phyloP scores from a whole-genome alignment of 2,113 vertebrate species.

The Raja brachyura region DNA sequence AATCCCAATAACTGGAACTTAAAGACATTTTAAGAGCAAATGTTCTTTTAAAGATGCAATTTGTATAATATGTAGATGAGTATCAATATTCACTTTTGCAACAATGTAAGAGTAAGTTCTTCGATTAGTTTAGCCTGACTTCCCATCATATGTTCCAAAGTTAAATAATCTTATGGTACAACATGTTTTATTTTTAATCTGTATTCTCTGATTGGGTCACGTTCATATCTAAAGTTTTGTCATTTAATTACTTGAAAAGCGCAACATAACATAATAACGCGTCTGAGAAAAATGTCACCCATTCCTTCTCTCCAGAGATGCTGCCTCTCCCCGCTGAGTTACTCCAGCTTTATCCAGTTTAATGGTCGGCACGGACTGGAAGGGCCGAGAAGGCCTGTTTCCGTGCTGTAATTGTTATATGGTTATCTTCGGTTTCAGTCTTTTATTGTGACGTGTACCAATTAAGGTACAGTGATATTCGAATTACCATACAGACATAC shows the following conservation, averaged over 20 bases:
- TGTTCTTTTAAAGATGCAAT: background rate
- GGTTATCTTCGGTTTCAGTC: too few relatives aligned
- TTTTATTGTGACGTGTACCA: too few relatives aligned
- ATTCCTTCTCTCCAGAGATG: too few relatives aligned
- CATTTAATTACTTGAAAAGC: background rate
- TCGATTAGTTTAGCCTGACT: background rate
- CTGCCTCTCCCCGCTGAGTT: too few relatives aligned
- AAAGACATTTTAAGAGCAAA: background rate
- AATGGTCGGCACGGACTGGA: too few relatives aligned
- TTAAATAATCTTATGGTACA: background rate
- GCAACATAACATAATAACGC: background rate
- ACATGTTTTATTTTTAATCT: background rate
- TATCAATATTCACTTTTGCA: background rate
- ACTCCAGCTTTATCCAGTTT: too few relatives aligned
- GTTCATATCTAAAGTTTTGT: background rate
- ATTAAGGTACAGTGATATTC: too few relatives aligned
- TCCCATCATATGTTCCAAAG: too few relatives aligned
- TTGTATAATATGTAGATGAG: background rate
- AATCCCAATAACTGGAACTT: background rate
- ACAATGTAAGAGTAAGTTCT: background rate
- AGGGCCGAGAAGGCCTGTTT: too few relatives aligned
- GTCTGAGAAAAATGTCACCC: too few relatives aligned
- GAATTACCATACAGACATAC: too few relatives aligned
- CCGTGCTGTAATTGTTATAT: too few relatives aligned
- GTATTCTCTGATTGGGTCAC: background rate